A percentile compares a stretch with the other conserved stretches of the same genome.
These are phyloP conservation scores for Dendropsophus ebraccatus DNA, from an alignment of 2,113 vertebrate genomes.

Conservation along the genomic window DNA sequence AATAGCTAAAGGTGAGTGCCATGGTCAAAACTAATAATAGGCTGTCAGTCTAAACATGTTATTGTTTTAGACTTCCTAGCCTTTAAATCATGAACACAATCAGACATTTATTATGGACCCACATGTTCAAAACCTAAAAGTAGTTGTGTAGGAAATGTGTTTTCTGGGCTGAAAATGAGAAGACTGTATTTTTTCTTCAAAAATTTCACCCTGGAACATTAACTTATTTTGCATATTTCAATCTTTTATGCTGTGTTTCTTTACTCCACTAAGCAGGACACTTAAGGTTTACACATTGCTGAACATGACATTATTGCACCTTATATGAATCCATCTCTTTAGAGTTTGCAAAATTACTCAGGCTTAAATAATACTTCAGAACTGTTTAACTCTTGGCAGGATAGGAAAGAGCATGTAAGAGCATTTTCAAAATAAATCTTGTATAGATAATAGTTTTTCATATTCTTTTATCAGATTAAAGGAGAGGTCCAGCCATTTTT, in stretches of 20 bases:
- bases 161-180: background rate
- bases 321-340: conserved; percentile 6
- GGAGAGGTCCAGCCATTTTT: too few relatives aligned
- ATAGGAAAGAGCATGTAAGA: too few relatives aligned
- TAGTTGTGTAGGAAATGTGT: background rate
- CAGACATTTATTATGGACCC: too few relatives aligned
- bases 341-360: background rate
- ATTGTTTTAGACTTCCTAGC: too few relatives aligned
- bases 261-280: conserved; percentile 15
- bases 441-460: too few relatives aligned
- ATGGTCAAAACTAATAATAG: too few relatives aligned
- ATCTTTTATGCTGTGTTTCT: conserved; percentile 14
- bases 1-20: too few relatives aligned
- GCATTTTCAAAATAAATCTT: too few relatives aligned
- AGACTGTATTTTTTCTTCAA: background rate
- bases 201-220: background rate
- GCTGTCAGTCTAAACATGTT: too few relatives aligned
- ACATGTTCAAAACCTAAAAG: background rate
- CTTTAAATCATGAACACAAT: too few relatives aligned
- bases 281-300: conserved; percentile 16
- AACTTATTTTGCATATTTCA: conserved; percentile 12
- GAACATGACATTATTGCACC: conserved; percentile 17
- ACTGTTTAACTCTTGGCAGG: background rate
- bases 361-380: background rate
- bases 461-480: too few relatives aligned